Conservation (phyloP, 2,888 invertebrate genomes). For the Pristionchus maxplancki region DNA sequence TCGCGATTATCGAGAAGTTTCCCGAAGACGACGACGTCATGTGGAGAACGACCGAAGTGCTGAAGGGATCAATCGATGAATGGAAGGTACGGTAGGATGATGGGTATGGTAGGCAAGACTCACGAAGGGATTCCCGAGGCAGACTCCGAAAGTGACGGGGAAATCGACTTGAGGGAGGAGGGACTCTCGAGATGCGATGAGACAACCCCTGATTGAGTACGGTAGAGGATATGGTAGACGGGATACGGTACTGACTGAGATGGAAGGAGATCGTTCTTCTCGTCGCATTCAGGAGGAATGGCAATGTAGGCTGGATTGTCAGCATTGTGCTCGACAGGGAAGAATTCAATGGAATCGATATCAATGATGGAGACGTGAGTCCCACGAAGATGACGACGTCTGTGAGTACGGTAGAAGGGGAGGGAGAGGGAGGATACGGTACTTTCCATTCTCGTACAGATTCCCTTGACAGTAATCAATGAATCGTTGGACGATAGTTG, state of each 20-base stretch:
- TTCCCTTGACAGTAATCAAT: constrained; percentile 29
- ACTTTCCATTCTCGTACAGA: constrained; percentile 34
- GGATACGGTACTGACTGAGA: constrained; percentile 9
- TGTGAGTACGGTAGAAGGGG: not conserved
- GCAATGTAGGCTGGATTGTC: constrained; percentile 2
- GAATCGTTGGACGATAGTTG: constrained; percentile 21
- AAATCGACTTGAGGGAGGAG: constrained; percentile 37
- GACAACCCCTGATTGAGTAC: constrained; percentile 20
- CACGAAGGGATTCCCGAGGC: constrained; percentile 30
- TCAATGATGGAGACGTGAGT: constrained; percentile 19
- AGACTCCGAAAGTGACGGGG: constrained; percentile 34
- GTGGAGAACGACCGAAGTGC: constrained; percentile 7
- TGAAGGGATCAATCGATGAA: not conserved
- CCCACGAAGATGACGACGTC: constrained; percentile 45
- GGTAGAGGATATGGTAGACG: not conserved
- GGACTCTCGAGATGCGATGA: constrained; percentile 27
- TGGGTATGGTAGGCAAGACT: too few relatives aligned
- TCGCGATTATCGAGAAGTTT: constrained; percentile 28
- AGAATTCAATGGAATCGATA: constrained; percentile 10
- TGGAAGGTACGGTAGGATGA: not conserved
- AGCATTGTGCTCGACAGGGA: constrained; percentile 18
- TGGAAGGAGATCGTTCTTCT: constrained; percentile 18
- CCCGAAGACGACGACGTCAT: constrained; percentile 45
- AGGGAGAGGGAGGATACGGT: not conserved
- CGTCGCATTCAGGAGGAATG: constrained; percentile 30